Conservation (phyloP, 2,797 vertebrate genomes). For the Gallinago stenura region DNA sequence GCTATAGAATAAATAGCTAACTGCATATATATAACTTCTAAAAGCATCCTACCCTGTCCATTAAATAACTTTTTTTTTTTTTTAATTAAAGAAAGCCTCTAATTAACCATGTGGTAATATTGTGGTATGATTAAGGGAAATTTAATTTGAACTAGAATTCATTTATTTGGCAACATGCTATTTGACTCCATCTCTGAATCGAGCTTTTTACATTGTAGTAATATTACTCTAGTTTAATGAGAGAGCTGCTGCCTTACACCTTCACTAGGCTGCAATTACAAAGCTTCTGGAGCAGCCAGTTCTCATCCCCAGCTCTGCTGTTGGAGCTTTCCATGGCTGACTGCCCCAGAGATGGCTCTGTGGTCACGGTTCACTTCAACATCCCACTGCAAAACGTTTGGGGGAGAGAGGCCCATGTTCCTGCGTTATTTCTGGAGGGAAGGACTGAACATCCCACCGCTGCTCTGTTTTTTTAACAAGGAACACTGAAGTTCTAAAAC, state of each 20-base stretch:
- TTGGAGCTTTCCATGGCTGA: not conserved
- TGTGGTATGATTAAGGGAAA: conserved; percentile 15
- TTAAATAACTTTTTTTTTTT: not conserved
- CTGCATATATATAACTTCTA: not conserved
- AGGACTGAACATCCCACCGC: not conserved
- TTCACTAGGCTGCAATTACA: conserved; percentile 17
- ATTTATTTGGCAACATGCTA: conserved; percentile 37
- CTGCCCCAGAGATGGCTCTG: not conserved
- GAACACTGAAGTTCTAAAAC: not conserved
- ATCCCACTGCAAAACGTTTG: not conserved
- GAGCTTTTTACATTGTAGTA: not conserved
- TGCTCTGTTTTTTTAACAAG: not conserved
- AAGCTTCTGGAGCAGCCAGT: conserved; percentile 10
- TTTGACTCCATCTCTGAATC: not conserved
- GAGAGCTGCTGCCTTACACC: not conserved
- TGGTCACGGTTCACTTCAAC: not conserved
- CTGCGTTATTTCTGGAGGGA: not conserved
- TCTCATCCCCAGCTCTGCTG: not conserved
- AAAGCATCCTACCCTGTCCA: conserved; percentile 20
- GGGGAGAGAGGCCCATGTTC: not conserved
- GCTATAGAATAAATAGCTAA: conserved; percentile 18
- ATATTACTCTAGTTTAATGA: conserved; percentile 30
- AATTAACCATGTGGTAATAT: conserved; percentile 11
- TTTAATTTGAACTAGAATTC: conserved; percentile 44
- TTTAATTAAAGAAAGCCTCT: conserved; percentile 18